Evolutionary conservation across 1,140 invertebrate genomes (phyloP).

Genomic region (Drosophila quadrilineata): DNA sequence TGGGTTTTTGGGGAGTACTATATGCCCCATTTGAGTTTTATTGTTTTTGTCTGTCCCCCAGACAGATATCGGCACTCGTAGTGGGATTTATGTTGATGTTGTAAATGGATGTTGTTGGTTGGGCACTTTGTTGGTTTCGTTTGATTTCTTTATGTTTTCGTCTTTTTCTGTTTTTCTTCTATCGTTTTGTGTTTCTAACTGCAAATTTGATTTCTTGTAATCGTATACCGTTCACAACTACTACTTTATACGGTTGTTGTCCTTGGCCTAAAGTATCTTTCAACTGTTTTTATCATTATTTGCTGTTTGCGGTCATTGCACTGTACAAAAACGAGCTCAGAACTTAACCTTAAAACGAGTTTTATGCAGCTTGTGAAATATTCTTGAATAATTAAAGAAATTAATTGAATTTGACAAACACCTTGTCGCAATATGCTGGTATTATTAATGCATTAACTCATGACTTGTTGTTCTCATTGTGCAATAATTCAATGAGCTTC

Average conservation of each 20-base stretch:
- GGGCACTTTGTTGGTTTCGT: slow-evolving; percentile 52
- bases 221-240: slow-evolving; percentile 50
- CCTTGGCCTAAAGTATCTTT: slow-evolving; percentile 36
- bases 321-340: slow-evolving; percentile 23
- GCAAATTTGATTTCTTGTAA: slow-evolving; percentile 64
- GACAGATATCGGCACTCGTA: not conserved
- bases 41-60: slow-evolving; percentile 46
- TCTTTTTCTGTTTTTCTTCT: not conserved
- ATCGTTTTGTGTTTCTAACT: slow-evolving; percentile 14
- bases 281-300: slow-evolving; percentile 13
- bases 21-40: slow-evolving; percentile 47
- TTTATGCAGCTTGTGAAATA: slow-evolving; percentile 4
- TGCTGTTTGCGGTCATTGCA: not conserved
- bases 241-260: slow-evolving; percentile 13
- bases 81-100: slow-evolving; percentile 31
- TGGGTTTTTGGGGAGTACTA: too few species aligned
- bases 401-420: too few species aligned
- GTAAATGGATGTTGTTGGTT: slow-evolving; percentile 19
- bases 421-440: too few species aligned
- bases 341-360: slow-evolving; percentile 11
- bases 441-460: too few species aligned
- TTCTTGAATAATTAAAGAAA: not conserved
- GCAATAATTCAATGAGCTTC: too few species aligned
- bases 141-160: slow-evolving; percentile 5
- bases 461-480: too few species aligned